These are phyloP conservation scores for Neostethus bicornis DNA, from an alignment of 2,797 vertebrate species.

Conservation along the genomic window DNA sequence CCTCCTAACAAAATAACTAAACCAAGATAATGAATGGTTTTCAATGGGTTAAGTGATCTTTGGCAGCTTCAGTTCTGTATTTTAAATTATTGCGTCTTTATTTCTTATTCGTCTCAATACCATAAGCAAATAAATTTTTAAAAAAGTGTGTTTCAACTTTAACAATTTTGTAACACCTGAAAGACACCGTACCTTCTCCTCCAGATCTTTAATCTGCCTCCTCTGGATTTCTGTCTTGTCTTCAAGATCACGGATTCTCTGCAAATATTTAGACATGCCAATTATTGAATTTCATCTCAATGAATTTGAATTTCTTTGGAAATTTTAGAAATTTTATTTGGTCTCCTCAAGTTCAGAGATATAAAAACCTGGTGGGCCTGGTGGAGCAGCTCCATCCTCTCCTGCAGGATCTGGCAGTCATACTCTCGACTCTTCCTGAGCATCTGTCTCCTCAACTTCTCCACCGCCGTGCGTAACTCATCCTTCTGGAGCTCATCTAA, in stretches of 20 bases:
- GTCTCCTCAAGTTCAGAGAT: background rate
- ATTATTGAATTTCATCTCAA: background rate
- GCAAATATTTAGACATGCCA: constrained; percentile 33
- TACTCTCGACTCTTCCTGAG: constrained; percentile 97
- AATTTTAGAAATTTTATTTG: background rate
- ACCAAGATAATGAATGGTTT: no score
- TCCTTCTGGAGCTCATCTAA: constrained; percentile 94
- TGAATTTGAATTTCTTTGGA: background rate
- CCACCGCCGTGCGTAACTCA: constrained; percentile 92
- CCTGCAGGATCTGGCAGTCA: constrained; percentile 97
- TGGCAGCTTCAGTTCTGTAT: no score
- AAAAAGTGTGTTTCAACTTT: no score
- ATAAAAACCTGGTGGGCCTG: constrained; percentile 93
- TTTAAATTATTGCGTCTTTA: no score
- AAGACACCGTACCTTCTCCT: constrained; percentile 89
- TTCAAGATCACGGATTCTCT: constrained; percentile 98
- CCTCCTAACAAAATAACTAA: no score
- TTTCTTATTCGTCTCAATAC: no score
- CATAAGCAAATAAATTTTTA: no score
- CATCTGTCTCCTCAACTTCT: constrained; percentile 97
- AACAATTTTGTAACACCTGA: no score
- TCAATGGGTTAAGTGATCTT: no score
- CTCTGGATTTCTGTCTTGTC: constrained; percentile 99
- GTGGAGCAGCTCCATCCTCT: constrained; percentile 97
- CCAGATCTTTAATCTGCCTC: constrained; percentile 98